Evolutionary conservation across 2,113 vertebrate genomes (phyloP), one percentile per base, ranked within the genome.

Genomic region (Plectropomus leopardus): DNA sequence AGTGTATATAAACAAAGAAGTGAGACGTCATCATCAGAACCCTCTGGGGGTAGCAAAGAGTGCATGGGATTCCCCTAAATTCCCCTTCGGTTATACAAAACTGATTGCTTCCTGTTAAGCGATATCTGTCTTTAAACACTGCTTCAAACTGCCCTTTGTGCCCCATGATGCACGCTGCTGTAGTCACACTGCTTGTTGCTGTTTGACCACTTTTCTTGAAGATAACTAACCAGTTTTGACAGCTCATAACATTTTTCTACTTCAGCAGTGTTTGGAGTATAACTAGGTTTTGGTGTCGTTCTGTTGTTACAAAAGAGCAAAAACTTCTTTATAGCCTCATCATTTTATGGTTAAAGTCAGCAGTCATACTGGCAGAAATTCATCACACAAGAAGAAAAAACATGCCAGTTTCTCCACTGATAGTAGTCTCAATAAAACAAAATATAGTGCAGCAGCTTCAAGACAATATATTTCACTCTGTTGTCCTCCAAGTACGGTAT

Each of bases 31-130:
- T 65, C 32, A 28, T 36, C 21, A 24, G 53, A 71, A 64, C 40
- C 72, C 74, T 66, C 74, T 14, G 60, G 87, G 72, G 74, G 69
- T n/a, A 64, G 28, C 54, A 24, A 1, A 30, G 48, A 26, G 73
- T 7, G 57, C 10, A 32, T 72, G 83, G 92, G 69, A 89, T 83
- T 90, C 85, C 91, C 89, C 89, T 50, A 68, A 74, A 57, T 57
- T 86, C 47, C 87, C 83, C 58, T 72, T 65, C 42, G 28, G 60
- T 71, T 81, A 54, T 34, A 50, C 45, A 55, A 34, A 82, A 45
- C 77, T 23, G n/a, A 54, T 51, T 9, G 10, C 3, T 15, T 55
- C 17, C 63, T 64, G 53, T 65, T 10, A 24, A 40, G 60, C 1
- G 11, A 32, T 11, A 42, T 44, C 53, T 5, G 19, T 9, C 2